Percentiles rank a stretch among this genome's conserved stretches.
These are phyloP conservation scores for Dunckerocampus dactyliophorus DNA, from an alignment of 2,113 vertebrate genomes.

Conservation along the genomic window DNA sequence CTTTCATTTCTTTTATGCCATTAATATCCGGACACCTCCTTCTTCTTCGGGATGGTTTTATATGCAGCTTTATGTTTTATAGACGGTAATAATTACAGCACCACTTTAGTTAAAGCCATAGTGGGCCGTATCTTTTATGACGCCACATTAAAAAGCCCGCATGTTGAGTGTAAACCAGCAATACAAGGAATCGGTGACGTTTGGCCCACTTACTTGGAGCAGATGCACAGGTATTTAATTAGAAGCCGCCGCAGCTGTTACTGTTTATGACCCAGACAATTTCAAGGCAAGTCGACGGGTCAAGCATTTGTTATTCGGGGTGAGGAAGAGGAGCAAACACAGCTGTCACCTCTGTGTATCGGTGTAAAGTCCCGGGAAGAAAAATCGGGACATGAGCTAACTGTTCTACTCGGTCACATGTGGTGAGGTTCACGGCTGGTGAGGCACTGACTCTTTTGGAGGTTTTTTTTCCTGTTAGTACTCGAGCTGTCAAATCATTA, in stretches of 20 bases:
- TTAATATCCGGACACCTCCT: slow-evolving; percentile 19
- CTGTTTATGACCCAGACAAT: slow-evolving; percentile 54
- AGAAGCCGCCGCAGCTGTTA: slow-evolving; percentile 60
- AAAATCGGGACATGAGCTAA: too few relatives aligned
- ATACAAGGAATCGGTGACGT: not conserved
- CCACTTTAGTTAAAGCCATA: slow-evolving; percentile 10
- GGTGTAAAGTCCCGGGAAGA: not conserved
- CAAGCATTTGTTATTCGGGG: slow-evolving; percentile 37
- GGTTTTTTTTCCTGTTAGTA: too few relatives aligned
- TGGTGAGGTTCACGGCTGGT: too few relatives aligned
- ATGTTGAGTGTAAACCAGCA: not conserved
- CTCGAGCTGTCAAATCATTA: too few relatives aligned
- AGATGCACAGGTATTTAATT: slow-evolving; percentile 69
- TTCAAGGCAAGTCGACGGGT: slow-evolving; percentile 30
- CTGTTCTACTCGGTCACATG: too few relatives aligned
- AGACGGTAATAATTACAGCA: slow-evolving; percentile 21
- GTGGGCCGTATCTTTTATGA: slow-evolving; percentile 20
- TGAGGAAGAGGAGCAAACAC: slow-evolving; percentile 6
- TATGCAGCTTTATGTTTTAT: slow-evolving; percentile 7
- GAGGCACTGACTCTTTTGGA: too few relatives aligned
- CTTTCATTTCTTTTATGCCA: slow-evolving; percentile 38
- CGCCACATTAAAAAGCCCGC: slow-evolving; percentile 4
- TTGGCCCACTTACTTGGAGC: slow-evolving; percentile 9
- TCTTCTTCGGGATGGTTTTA: not conserved
- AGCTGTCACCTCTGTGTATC: slow-evolving; percentile 1